Percentiles rank a stretch among this genome's conserved stretches.
These are phyloP conservation scores for Chrysomallon squamiferum DNA, from an alignment of 1,140 invertebrate genomes.

Conservation along the genomic window DNA sequence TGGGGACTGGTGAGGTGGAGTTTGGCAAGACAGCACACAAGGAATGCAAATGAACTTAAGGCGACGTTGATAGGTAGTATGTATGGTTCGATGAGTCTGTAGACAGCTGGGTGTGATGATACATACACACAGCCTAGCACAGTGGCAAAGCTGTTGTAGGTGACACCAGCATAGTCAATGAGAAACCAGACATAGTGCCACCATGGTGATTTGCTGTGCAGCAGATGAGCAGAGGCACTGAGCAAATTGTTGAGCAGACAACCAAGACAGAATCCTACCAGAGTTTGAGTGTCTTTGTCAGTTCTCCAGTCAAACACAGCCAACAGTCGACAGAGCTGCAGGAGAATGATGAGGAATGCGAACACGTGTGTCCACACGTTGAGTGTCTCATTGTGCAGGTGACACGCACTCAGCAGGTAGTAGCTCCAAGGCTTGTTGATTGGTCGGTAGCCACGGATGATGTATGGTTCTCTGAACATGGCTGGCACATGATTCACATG, in stretches of 20 bases:
- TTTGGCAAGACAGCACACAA: constrained; percentile 36
- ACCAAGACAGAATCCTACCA: constrained; percentile 33
- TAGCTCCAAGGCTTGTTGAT: constrained; percentile 49
- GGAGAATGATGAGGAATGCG: constrained; percentile 37
- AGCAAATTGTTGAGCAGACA: constrained; percentile 28
- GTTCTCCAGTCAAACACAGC: constrained; percentile 26
- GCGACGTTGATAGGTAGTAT: constrained; percentile 38
- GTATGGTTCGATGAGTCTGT: constrained; percentile 12
- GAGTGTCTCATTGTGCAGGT: constrained; percentile 60
- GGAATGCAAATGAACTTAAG: constrained; percentile 35
- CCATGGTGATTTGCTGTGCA: constrained; percentile 48
- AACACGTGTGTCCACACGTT: constrained; percentile 61
- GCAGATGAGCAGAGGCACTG: constrained; percentile 45
- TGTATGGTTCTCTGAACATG: constrained; percentile 51
- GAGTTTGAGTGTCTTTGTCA: constrained; percentile 29
- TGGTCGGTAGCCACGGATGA: constrained; percentile 51
- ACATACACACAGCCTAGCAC: constrained; percentile 41
- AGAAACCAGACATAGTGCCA: constrained; percentile 52
- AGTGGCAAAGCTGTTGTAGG: constrained; percentile 45
- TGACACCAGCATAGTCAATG: constrained; percentile 55
- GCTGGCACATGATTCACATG: constrained; percentile 32
- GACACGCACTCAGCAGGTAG: constrained; percentile 54
- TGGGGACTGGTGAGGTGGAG: constrained; percentile 31
- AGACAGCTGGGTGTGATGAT: constrained; percentile 24
- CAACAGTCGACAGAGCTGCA: constrained; percentile 15